A percentile compares a stretch with the other conserved stretches of the same genome.
These are phyloP conservation scores for Mechanitis mazaeus DNA, from an alignment of 2,888 invertebrate species.

Conservation along the genomic window DNA sequence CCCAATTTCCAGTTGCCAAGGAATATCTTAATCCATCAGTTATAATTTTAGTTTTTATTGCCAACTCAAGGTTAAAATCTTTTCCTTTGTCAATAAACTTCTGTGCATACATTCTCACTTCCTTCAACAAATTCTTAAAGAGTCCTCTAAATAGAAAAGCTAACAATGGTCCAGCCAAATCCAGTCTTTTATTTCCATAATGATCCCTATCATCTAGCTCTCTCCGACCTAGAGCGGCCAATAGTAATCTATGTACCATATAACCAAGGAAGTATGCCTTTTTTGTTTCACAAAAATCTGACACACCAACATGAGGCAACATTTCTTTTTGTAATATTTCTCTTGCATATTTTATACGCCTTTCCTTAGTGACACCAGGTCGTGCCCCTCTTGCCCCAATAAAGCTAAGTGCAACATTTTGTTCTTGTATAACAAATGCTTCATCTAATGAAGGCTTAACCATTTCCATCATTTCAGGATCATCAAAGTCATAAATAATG, in stretches of 20 bases:
- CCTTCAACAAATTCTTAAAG: slow-evolving; percentile 97
- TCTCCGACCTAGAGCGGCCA: slow-evolving; percentile 95
- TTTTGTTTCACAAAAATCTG: slow-evolving; percentile 99
- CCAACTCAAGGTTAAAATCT: slow-evolving; percentile 97
- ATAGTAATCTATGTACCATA: slow-evolving; percentile 97
- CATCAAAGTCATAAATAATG: slow-evolving; percentile 99
- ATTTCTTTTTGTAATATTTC: slow-evolving; percentile 99
- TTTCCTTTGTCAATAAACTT: slow-evolving; percentile 99
- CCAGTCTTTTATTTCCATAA: slow-evolving; percentile 98
- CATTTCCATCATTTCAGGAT: slow-evolving; percentile 99
- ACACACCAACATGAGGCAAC: slow-evolving; percentile 99
- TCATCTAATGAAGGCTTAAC: slow-evolving; percentile 99
- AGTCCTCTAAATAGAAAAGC: slow-evolving; percentile 98
- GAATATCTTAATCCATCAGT: slow-evolving; percentile 99
- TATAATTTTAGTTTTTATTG: slow-evolving; percentile 97
- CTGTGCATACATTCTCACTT: slow-evolving; percentile 98
- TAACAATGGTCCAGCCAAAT: slow-evolving; percentile 96
- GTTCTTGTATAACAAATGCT: slow-evolving; percentile 99
- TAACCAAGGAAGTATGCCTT: slow-evolving; percentile 99
- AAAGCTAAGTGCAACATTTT: slow-evolving; percentile 98
- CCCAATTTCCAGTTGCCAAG: slow-evolving; percentile 99
- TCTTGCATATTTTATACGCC: slow-evolving; percentile 98
- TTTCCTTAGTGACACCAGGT: slow-evolving; percentile 99
- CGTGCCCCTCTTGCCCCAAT: slow-evolving; percentile 98
- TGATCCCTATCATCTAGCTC: slow-evolving; percentile 99